Percentiles rank a stretch among this genome's conserved stretches.
These are phyloP conservation scores for Drosophila anomalata DNA, from an alignment of 2,888 invertebrate genomes.

Conservation along the genomic window DNA sequence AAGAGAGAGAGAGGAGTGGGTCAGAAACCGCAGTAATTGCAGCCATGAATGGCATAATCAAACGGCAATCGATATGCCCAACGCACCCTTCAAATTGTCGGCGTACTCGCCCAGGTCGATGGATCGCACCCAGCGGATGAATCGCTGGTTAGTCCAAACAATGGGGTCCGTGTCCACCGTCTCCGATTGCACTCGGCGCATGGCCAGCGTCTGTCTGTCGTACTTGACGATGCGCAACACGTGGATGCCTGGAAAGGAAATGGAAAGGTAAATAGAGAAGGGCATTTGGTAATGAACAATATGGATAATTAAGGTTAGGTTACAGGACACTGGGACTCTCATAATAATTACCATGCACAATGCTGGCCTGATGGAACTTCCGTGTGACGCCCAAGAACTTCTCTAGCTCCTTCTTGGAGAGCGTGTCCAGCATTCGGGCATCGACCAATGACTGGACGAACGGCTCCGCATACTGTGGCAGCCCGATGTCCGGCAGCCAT, in stretches of 20 bases:
- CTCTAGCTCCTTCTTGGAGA: slow-evolving; percentile 97
- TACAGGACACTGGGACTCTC: background rate
- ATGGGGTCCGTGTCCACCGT: slow-evolving; percentile 95
- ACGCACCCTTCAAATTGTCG: slow-evolving; percentile 93
- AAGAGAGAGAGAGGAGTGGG: background rate
- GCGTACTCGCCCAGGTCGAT: slow-evolving; percentile 97
- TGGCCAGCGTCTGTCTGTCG: slow-evolving; percentile 94
- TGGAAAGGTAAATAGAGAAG: slow-evolving; percentile 35
- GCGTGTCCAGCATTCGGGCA: slow-evolving; percentile 95
- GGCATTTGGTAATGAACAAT: background rate
- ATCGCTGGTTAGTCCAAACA: slow-evolving; percentile 97
- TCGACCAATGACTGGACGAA: slow-evolving; percentile 96
- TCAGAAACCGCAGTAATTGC: slow-evolving; percentile 27
- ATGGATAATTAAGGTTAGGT: background rate
- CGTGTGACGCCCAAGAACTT: slow-evolving; percentile 96
- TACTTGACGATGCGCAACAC: slow-evolving; percentile 95
- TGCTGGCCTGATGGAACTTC: slow-evolving; percentile 97
- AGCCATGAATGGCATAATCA: slow-evolving; percentile 46
- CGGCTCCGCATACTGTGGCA: slow-evolving; percentile 94
- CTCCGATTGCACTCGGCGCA: slow-evolving; percentile 94
- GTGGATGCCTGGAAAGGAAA: slow-evolving; percentile 86
- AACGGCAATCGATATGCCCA: slow-evolving; percentile 30
- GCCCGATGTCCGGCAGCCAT: slow-evolving; percentile 95
- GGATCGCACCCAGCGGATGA: slow-evolving; percentile 96
- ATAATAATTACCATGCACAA: slow-evolving; percentile 89